phyloP scores from a whole-genome alignment of 1,140 invertebrate genomes.

The Drosophila rhopaloa region DNA sequence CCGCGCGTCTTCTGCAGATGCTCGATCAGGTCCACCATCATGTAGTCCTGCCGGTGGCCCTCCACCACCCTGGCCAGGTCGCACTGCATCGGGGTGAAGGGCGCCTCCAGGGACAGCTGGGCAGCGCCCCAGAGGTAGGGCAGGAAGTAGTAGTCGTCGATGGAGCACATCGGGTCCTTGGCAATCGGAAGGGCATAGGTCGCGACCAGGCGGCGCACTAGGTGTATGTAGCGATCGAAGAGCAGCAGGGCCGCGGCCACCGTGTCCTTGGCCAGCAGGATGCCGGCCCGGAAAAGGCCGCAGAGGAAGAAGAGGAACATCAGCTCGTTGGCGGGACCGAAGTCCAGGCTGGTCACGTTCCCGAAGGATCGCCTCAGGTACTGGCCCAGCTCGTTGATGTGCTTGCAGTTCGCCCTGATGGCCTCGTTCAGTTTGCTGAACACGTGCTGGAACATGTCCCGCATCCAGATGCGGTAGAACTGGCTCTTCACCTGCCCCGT shows the following conservation, averaged over 20 bases:
- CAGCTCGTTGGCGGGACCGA: slow-evolving; percentile 46
- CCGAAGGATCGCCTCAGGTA: slow-evolving; percentile 56
- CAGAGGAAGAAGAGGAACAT: slow-evolving; percentile 68
- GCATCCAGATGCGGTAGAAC: slow-evolving; percentile 34
- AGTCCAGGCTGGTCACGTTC: slow-evolving; percentile 15
- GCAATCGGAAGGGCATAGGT: slow-evolving; percentile 22
- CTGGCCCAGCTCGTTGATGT: slow-evolving; percentile 58
- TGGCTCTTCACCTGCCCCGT: not conserved
- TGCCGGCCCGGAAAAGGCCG: slow-evolving; percentile 39
- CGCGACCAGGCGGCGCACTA: slow-evolving; percentile 38
- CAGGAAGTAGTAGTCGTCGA: slow-evolving; percentile 51
- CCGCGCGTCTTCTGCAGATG: slow-evolving; percentile 25
- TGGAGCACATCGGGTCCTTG: not conserved
- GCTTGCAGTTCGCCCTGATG: slow-evolving; percentile 33
- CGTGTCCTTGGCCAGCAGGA: slow-evolving; percentile 41
- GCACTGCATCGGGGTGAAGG: slow-evolving; percentile 36
- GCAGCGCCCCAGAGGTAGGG: slow-evolving; percentile 61
- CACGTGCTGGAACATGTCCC: slow-evolving; percentile 37
- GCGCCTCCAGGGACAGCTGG: slow-evolving; percentile 25
- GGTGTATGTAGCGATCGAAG: slow-evolving; percentile 36
- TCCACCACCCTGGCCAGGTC: not conserved
- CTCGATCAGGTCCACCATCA: slow-evolving; percentile 43
- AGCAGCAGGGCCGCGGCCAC: slow-evolving; percentile 52
- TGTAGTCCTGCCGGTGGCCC: slow-evolving; percentile 17
- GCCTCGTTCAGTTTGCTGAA: slow-evolving; percentile 31